Conservation (phyloP, 2,888 invertebrate genomes). For the Drosophila suboccidentalis region DNA sequence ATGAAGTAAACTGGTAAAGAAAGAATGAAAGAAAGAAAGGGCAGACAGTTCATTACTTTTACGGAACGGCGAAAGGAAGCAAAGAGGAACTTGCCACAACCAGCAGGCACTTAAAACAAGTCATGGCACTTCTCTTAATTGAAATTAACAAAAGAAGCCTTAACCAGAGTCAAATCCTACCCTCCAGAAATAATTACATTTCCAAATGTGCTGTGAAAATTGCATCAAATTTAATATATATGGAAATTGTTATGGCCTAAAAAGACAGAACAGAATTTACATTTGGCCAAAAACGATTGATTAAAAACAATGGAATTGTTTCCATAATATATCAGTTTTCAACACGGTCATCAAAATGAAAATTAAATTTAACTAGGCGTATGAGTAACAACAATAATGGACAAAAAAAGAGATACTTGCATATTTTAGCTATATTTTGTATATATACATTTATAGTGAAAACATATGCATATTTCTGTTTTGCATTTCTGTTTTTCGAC, state of each 20-base stretch:
- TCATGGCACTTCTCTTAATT: conserved; percentile 36
- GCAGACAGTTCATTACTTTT: conserved; percentile 15
- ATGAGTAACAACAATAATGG: conserved; percentile 13
- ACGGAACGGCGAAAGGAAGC: background rate
- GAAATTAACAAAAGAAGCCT: conserved; percentile 31
- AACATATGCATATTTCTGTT: conserved; percentile 11
- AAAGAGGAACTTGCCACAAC: conserved; percentile 8
- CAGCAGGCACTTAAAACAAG: background rate
- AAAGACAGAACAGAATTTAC: conserved; percentile 27
- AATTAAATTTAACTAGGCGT: conserved; percentile 22
- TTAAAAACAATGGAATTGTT: conserved; percentile 12
- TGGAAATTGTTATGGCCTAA: conserved; percentile 5
- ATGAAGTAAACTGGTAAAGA: conserved; percentile 15
- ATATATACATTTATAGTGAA: background rate
- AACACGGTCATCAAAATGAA: conserved; percentile 22
- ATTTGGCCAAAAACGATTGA: conserved; percentile 17
- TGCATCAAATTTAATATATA: conserved; percentile 10
- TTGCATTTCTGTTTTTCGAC: conserved; percentile 15
- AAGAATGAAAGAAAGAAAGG: background rate
- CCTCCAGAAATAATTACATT: conserved; percentile 4
- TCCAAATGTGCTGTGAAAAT: background rate
- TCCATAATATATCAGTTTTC: conserved; percentile 18
- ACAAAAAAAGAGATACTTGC: conserved; percentile 5
- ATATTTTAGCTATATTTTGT: conserved; percentile 25
- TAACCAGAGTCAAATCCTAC: conserved; percentile 7